These are phyloP conservation scores for Tokudaia tokunoshimensis DNA, from an alignment of 2,797 vertebrate genomes.

Conservation along the genomic window DNA sequence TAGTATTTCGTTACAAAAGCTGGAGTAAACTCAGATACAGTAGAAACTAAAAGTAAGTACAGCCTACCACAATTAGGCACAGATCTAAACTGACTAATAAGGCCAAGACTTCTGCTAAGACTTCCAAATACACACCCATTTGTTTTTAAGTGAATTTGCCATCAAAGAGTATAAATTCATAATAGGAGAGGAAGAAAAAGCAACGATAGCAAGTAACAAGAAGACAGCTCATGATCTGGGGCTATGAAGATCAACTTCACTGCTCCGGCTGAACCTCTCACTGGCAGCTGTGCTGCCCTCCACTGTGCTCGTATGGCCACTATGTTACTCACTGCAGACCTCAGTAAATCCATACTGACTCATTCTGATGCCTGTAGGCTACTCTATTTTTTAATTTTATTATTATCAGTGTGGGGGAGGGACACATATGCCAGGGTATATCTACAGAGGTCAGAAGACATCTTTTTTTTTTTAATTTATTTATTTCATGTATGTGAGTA, in stretches of 20 bases:
- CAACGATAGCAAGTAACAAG: background rate
- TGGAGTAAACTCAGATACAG: background rate
- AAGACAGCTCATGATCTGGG: background rate
- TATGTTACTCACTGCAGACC: background rate
- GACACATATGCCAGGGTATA: background rate
- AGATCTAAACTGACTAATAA: background rate
- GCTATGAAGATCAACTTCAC: background rate
- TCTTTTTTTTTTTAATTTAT: no score
- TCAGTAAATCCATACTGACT: background rate
- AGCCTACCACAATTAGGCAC: background rate
- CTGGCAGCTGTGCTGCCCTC: background rate
- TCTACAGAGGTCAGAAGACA: background rate
- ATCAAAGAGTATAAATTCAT: conserved; percentile 2
- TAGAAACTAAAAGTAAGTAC: conserved; percentile 31
- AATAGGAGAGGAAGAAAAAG: background rate
- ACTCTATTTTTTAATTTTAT: background rate
- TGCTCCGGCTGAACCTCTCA: background rate
- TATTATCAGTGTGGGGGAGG: background rate
- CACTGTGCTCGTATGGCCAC: background rate
- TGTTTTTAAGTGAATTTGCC: conserved; percentile 30
- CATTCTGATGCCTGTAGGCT: background rate
- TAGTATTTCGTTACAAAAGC: background rate
- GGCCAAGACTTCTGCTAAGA: background rate
- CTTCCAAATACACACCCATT: conserved; percentile 7
- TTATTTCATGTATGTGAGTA: no score